Base-by-base conservation (phyloP, 37 sponge, comb jelly and placozoan species). In the Chondrilla cf. caribensis region DNA sequence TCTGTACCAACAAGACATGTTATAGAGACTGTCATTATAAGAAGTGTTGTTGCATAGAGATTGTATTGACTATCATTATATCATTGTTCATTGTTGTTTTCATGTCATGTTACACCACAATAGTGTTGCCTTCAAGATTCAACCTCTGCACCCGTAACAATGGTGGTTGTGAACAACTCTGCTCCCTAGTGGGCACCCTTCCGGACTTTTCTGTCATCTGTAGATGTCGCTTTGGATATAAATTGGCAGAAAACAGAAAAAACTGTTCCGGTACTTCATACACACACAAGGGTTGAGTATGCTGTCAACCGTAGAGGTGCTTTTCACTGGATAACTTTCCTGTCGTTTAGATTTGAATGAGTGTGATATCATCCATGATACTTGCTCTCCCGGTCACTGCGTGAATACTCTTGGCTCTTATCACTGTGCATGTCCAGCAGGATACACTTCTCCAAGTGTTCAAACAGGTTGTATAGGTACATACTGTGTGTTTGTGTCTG, bases 221-320 rank as follows among this genome's bases (percentile, higher is more conserved):
- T 38, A 32, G 29, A 17, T 90, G 90, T 73, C 28, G 40, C 0
- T 26, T 18, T 41, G 90, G 90, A 1, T 90, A 83, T 59, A 33
- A 29, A 0, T 54, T 89, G 78, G 59, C 73, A 8, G 62, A 35
- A 1, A 62, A 89, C 44, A 60, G 32, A 29, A 70, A 38, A 31
- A 84, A 70, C 17, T 88, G 89, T 54, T 77, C 58, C 26, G 84
- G 88, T 87, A 55, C n/a, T n/a, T n/a, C n/a, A n/a, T n/a, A n/a
- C n/a, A n/a, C n/a, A n/a, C n/a, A n/a, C n/a, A 82, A 75, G 11
- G 17, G 11, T 55, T 55, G 57, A 19, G 17, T 19, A 55, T 11
- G 11, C 17, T 17, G 17, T 55, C 57, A 55, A 19, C 57, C 17
- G 11, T 19, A 19, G 57, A 55, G 57, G 11, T 55, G 17, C 17